These are phyloP conservation scores for Sapajus apella DNA, from an alignment of 2,113 vertebrate species.

Conservation along the genomic window DNA sequence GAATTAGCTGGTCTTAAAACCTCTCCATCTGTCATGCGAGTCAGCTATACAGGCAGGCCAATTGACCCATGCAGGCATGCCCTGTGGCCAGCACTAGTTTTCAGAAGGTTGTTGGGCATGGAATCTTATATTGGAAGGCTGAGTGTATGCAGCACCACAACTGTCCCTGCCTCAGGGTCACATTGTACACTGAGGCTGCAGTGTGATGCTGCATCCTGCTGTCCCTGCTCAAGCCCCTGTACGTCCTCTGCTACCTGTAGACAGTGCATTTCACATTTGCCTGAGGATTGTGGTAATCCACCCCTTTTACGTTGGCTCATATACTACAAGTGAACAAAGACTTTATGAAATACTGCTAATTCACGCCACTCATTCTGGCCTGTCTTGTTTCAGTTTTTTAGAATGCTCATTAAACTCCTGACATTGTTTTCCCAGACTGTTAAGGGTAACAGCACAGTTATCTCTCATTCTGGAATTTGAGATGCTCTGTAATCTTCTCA, in stretches of 20 bases:
- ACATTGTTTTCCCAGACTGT: background rate
- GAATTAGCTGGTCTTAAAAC: background rate
- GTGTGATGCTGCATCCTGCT: background rate
- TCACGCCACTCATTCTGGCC: background rate
- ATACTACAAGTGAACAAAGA: background rate
- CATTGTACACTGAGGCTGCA: background rate
- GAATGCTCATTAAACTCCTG: background rate
- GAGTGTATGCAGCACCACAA: fast-evolving
- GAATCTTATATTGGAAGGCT: background rate
- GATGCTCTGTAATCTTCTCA: background rate
- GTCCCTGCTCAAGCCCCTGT: background rate
- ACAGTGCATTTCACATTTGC: background rate
- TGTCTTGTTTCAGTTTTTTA: background rate
- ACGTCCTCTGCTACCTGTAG: background rate
- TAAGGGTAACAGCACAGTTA: background rate
- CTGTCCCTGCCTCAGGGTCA: background rate
- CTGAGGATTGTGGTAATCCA: background rate
- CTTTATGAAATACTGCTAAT: background rate
- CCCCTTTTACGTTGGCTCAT: background rate
- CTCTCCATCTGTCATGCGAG: background rate
- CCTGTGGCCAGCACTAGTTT: background rate
- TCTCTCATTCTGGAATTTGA: background rate
- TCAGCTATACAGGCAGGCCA: background rate
- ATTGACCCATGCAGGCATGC: background rate
- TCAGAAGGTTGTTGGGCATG: background rate